Evolutionary conservation across 1,140 invertebrate species (phyloP), one percentile per base, ranked within the genome.

Genomic region (Macrocentrus cingulum): DNA sequence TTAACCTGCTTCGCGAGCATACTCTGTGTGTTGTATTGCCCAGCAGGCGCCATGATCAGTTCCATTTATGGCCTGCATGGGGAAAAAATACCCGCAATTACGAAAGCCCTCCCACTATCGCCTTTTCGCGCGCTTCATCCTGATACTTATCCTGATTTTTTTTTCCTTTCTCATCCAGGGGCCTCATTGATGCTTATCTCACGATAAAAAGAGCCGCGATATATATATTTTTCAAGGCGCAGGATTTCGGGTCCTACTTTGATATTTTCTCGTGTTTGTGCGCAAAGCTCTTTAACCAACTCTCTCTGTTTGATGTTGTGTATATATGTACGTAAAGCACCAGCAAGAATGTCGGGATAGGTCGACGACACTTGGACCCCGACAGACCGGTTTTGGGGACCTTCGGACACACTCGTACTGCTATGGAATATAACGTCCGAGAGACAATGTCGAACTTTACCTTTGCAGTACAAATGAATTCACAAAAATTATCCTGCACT

Each of bases 1-100:
- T 80, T 80, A 80, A 80, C 76, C 77, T 68, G 76, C 68, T 78
- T 78, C 63, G 63, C 52, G 63, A 62, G 59, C 61, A 53, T 56
- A 56, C 42, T 41, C n/a, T 25, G 11, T 56, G 37, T 39, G 39
- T 49, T 51, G 23, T 44, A n/a, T n/a, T n/a, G n/a, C 19, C 22
- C 41, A 54, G 34, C 29, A 57, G 56, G 46, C 52, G 29, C 45
- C 56, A 52, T 59, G 32, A 22, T 4, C 3, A 34, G 50, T 64
- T 54, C 69, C 76, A 72, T 79, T 75, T 77, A 77, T 72, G 74
- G 75, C 66, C 61, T 54, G 56, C 61, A 65, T 66, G 56, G 61
- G 61, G 22, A 49, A 57, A 56, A 48, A 56, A 56, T 56, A 46
- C 54, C 11, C n/a, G 16, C 44, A 56, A 32, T 56, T 56, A 48